Percentiles rank a stretch among this genome's conserved stretches.
These are phyloP conservation scores for Hymenochirus boettgeri DNA, from an alignment of 2,113 vertebrate genomes.

Conservation along the genomic window DNA sequence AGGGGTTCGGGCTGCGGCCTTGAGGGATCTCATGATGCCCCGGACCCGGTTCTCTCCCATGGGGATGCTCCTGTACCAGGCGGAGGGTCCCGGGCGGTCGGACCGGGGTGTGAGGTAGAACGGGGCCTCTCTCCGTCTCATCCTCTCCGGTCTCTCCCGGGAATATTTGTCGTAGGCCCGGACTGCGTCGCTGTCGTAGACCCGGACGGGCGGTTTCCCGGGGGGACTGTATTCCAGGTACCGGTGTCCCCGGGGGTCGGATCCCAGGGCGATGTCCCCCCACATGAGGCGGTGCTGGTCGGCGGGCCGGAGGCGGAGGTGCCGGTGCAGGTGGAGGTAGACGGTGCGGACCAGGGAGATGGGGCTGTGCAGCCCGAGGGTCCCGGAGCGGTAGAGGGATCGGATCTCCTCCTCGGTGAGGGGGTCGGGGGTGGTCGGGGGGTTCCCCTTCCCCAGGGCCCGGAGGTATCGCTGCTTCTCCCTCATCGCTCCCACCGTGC, in stretches of 20 bases:
- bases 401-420: constrained; percentile 28
- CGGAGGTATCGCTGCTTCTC: constrained; percentile 34
- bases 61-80: constrained; percentile 35
- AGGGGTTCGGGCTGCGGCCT: constrained; percentile 5
- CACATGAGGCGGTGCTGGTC: constrained; percentile 37
- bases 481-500: constrained; percentile 30
- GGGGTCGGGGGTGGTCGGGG: constrained; percentile 5
- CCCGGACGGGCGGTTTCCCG: constrained; percentile 3
- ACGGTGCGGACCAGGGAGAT: constrained; percentile 36
- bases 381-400: constrained; percentile 25
- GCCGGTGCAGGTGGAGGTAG: constrained; percentile 35
- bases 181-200: constrained; percentile 35
- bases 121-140: constrained; percentile 28
- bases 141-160: constrained; percentile 25
- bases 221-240: constrained; percentile 27
- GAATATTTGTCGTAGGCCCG: constrained; percentile 36
- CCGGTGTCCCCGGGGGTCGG: constrained; percentile 18
- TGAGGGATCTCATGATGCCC: constrained; percentile 33
- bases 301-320: constrained; percentile 30
- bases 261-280: constrained; percentile 30
- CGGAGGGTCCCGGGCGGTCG: constrained; percentile 27
- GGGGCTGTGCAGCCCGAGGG: constrained; percentile 37
- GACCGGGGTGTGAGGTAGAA: constrained; percentile 37
- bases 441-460: constrained; percentile 5
- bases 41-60: constrained; percentile 35